These are phyloP conservation scores for Bryconaethiops microstoma DNA, from an alignment of 2,797 vertebrate genomes.

Conservation along the genomic window DNA sequence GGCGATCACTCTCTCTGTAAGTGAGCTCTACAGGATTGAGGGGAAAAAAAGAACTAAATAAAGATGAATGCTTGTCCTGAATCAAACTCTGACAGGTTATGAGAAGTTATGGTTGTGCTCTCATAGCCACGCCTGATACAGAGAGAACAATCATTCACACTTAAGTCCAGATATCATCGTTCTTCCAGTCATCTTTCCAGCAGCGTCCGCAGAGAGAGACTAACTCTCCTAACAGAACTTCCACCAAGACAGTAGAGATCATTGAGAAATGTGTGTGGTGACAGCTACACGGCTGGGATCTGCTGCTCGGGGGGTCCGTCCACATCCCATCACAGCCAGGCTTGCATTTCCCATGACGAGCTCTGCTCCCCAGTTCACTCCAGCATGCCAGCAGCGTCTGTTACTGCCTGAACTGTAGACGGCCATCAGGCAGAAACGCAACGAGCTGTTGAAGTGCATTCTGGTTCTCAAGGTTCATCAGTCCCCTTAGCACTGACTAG, in stretches of 20 bases:
- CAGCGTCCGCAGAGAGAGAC: slow-evolving; percentile 28
- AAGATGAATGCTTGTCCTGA: slow-evolving; percentile 39
- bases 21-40: slow-evolving; percentile 18
- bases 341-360: slow-evolving; percentile 4
- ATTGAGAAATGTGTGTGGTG: slow-evolving; percentile 25
- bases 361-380: slow-evolving; percentile 10
- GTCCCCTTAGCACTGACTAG: neutral
- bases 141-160: slow-evolving; percentile 39
- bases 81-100: slow-evolving; percentile 41
- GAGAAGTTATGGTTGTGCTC: slow-evolving; percentile 34
- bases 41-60: slow-evolving; percentile 19
- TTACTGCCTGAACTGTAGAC: neutral
- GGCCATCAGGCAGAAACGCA: neutral
- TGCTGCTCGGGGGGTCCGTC: slow-evolving; percentile 13
- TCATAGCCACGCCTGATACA: neutral
- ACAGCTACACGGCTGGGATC: slow-evolving; percentile 29
- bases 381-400: neutral
- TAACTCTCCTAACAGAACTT: slow-evolving; percentile 45
- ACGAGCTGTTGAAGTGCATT: slow-evolving; percentile 15
- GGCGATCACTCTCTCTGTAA: neutral
- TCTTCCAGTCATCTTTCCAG: slow-evolving; percentile 28
- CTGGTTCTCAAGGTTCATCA: slow-evolving; percentile 6
- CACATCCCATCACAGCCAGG: slow-evolving; percentile 18
- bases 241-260: slow-evolving; percentile 15
- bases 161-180: slow-evolving; percentile 44